Conservation (phyloP, 2,888 invertebrate species). For the Choristoneura rosaceana region DNA sequence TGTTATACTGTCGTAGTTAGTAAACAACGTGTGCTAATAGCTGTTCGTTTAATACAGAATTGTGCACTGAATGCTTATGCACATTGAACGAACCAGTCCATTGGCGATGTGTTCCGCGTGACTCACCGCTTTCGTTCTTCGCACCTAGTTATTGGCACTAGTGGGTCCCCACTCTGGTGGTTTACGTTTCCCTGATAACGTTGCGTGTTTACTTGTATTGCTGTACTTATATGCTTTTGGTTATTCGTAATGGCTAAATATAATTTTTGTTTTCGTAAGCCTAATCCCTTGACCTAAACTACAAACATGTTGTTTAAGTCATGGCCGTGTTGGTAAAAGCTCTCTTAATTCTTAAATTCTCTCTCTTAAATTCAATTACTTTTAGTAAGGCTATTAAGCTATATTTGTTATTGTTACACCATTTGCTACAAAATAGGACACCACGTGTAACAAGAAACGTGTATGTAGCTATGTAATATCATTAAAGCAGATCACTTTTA, state of each 20-base stretch:
- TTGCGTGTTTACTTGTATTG: conserved; percentile 28
- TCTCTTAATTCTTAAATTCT: too few species aligned
- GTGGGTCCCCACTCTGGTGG: conserved; percentile 42
- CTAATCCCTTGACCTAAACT: neutral
- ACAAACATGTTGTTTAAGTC: too few species aligned
- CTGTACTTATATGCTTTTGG: conserved; percentile 19
- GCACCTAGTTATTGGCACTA: conserved; percentile 61
- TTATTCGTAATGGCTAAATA: conserved; percentile 15
- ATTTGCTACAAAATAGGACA: neutral
- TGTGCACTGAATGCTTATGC: conserved; percentile 50
- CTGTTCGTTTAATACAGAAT: conserved; percentile 47
- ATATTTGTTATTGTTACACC: neutral
- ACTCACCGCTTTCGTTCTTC: conserved; percentile 77
- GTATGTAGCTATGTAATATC: neutral
- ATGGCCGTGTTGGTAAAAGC: too few species aligned
- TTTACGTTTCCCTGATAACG: conserved; percentile 40
- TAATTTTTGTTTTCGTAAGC: conserved; percentile 2
- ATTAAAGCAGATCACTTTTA: neutral
- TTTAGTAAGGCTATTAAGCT: neutral
- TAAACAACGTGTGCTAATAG: conserved; percentile 38
- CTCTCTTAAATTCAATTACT: neutral
- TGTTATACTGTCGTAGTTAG: conserved; percentile 23
- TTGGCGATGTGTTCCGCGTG: conserved; percentile 59
- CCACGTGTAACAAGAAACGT: neutral
- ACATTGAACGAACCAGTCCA: conserved; percentile 48